A percentile compares a stretch with the other conserved stretches of the same genome.
phyloP scores from a whole-genome alignment of 2,888 invertebrate genomes.

The Cataglyphis rosenhaueri region DNA sequence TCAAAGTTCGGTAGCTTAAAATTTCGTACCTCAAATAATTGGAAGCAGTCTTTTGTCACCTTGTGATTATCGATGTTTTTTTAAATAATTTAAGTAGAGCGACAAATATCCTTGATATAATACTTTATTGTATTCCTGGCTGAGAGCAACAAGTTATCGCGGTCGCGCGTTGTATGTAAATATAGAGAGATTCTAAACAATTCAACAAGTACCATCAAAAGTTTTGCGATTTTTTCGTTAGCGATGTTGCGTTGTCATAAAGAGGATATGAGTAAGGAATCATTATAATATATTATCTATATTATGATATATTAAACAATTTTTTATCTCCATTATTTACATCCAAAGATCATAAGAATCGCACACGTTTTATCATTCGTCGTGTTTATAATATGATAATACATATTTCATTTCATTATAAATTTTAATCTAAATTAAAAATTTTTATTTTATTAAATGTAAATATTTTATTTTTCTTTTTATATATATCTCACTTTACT shows the following conservation, averaged over 20 bases:
- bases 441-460: not conserved
- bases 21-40: not conserved
- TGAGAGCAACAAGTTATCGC: constrained; percentile 28
- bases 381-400: not conserved
- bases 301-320: not conserved
- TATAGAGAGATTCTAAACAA: not conserved
- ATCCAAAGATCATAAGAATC: not conserved
- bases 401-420: not conserved
- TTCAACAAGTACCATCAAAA: not conserved
- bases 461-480: not conserved
- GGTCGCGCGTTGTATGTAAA: not conserved
- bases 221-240: not conserved
- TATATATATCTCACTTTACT: not conserved
- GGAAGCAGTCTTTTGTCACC: not conserved
- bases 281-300: not conserved
- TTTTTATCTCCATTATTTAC: not conserved
- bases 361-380: not conserved
- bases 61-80: not conserved
- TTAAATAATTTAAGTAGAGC: not conserved
- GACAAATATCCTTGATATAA: not conserved
- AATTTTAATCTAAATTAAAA: not conserved
- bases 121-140: not conserved
- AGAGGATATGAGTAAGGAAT: not conserved
- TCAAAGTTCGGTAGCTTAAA: not conserved
- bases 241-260: not conserved